Evolutionary conservation across 1,140 invertebrate species (phyloP), one percentile per base, ranked within the genome.

Genomic region (Papilio polytes): DNA sequence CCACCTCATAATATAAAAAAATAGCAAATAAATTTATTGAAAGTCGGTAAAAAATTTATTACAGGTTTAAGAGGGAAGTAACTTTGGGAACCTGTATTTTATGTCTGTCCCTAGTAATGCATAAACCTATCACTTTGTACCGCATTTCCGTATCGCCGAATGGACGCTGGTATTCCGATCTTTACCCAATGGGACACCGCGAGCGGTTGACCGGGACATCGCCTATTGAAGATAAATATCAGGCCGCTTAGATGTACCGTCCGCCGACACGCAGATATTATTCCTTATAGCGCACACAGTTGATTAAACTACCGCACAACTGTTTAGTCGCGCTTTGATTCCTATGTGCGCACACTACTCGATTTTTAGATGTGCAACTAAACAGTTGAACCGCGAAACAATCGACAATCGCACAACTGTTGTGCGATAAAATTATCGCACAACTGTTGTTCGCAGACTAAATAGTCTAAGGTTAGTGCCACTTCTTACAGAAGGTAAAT

Each of bases 191-290:
- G 80, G 85, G 82, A 80, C 84, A 80, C 82, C 82, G 81, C 85
- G 80, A 83, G 86, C 84, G 83, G 85, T 82, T 80, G 82, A 82
- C 36, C 56, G 80, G 80, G 85, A 87, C 87, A 89, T 85, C 84
- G 85, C 51, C 87, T 83, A 87, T 89, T 89, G 84, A 86, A 89
- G 87, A 89, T 89, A 86, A 80, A 77, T 83, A 87, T 87, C 87
- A 66, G 72, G 51, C 81, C 86, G 85, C 83, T 78, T n/a, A 78
- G 76, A 76, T 41, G 31, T 59, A 66, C 83, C 79, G 70, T 63
- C 83, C n/a, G 70, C 48, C 9, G 77, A 36, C 81, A 82, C 26
- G 74, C 36, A 63, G 81, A 85, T 83, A 56, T 70, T 36, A 36
- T 41, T 41, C 36, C 7, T 41, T 41, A 41, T 6, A 41, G 36